Evolutionary conservation across 1,140 invertebrate genomes (phyloP), one percentile per base, ranked within the genome.

Genomic region (Microplitis mediator): DNA sequence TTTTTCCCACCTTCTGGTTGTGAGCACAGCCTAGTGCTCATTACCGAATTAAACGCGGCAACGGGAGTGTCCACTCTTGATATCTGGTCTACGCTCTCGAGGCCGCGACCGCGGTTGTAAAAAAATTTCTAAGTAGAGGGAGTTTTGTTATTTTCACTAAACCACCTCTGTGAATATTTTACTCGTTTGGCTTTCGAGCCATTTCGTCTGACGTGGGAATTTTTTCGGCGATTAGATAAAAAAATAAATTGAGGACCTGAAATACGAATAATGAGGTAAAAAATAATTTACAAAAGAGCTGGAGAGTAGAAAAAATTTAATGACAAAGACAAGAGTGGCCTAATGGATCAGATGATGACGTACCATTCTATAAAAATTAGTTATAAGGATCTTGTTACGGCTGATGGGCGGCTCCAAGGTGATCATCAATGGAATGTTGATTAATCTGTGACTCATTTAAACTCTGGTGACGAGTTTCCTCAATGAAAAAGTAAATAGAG

Each of bases 11-110:
- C 64, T 23, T 23, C 23, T 23, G 23, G 0, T 23, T 23, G 23
- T 23, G 74, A 76, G 77, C 79, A 77, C 76, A 77, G 76, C 77
- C 75, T 69, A 16, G 61, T 52, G 35, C 61, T 72, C 63, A 52
- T 79, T 79, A 74, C 79, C 77, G 77, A 78, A 80, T 77, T 64
- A 34, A 45, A 45, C 3, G 4, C 11, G 39, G 39, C 39, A 34
- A 16, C 39, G 60, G 69, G 60, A 71, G 60, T 71, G 69, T 63
- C 69, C 39, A 11, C 39, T 45, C 36, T 39, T 2, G 39, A 45
- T 9, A 11, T 6, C 39, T 11, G 39, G 39, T 45, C 11, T 45
- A 45, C 39, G 11, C 39, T 9, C 39, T 9, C 39, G 11, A 45
- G 6, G 11, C 11, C 39, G 39, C 39, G 39, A 23, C 23, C 4